These are phyloP conservation scores for Hystrix cristata DNA, from an alignment of 2,113 vertebrate genomes.

Conservation along the genomic window DNA sequence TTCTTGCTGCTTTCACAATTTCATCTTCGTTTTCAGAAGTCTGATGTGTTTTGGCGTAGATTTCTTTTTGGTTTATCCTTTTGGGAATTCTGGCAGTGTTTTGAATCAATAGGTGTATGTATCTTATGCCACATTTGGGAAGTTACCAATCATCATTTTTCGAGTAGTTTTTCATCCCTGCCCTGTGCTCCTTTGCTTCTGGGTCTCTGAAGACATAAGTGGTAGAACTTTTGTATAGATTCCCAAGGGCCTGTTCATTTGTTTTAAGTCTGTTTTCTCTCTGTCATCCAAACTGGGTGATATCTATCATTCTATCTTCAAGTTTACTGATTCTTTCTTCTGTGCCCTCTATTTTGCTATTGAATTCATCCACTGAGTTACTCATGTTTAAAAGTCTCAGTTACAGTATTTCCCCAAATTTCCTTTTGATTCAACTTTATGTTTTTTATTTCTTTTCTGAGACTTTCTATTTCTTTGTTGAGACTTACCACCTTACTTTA, in stretches of 20 bases:
- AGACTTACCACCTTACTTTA: not conserved
- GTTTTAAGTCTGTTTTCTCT: not conserved
- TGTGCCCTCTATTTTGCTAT: not conserved
- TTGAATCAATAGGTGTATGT: not conserved
- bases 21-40: constrained; percentile 28
- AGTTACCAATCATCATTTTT: not conserved
- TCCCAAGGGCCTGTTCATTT: not conserved
- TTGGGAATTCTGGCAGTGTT: not conserved
- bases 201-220: not conserved
- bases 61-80: not conserved
- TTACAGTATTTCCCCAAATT: not conserved
- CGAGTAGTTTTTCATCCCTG: not conserved
- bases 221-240: not conserved
- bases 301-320: not conserved
- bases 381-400: not conserved
- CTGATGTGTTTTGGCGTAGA: not conserved
- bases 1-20: not conserved
- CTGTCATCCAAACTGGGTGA: not conserved
- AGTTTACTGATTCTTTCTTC: not conserved
- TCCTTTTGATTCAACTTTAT: not conserved
- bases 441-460: not conserved
- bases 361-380: not conserved
- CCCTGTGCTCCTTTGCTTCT: not conserved
- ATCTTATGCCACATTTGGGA: not conserved
- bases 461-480: not conserved